Base-by-base conservation (phyloP, 2,888 invertebrate species). In the Drosophila conformis region DNA sequence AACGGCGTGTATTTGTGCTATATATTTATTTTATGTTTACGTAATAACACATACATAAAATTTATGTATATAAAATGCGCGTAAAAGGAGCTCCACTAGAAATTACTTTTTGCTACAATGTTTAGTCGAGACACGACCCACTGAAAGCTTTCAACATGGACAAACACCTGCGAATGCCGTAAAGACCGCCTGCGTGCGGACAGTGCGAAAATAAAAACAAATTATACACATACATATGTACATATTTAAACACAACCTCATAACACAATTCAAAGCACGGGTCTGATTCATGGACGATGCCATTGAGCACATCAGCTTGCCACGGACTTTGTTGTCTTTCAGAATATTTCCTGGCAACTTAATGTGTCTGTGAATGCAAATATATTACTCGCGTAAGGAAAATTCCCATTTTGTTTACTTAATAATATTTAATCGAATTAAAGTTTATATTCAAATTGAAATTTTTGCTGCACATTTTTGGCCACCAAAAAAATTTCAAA, bases 91-190 rank as follows among this genome's bases (percentile, higher is more conserved):
- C 25, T 46, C 46, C 25, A 46, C 8, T 4, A 46, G 4, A 46
- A 15, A 25, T 46, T 7, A 25, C 4, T 1, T 46, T 46, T 42
- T 31, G 27, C 51, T 6, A 2, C 15, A n/a, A 35, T 40, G 42
- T 25, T 57, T 33, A 76, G 73, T 33, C 21, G 13, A 31, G 62
- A 60, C 65, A 60, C 59, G 15, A 18, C 0, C 52, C 15, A 0
- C 2, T 2, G 2, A 27, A 54, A 64, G 68, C 77, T 61, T 38
- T 51, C 2, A 59, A 46, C 63, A 18, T 36, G 27, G 60, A 63
- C 68, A 63, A 59, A 8, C 25, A 66, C 62, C 54, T 10, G 21
- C 7, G 36, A 0, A 6, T 36, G 18, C 11, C 4, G 4, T 1
- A 10, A 52, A 48, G 4, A 10, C 8, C 10, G 27, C 10, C 11